Conservation (phyloP, 2,113 vertebrate species). For the Cephalopterus ornatus region DNA sequence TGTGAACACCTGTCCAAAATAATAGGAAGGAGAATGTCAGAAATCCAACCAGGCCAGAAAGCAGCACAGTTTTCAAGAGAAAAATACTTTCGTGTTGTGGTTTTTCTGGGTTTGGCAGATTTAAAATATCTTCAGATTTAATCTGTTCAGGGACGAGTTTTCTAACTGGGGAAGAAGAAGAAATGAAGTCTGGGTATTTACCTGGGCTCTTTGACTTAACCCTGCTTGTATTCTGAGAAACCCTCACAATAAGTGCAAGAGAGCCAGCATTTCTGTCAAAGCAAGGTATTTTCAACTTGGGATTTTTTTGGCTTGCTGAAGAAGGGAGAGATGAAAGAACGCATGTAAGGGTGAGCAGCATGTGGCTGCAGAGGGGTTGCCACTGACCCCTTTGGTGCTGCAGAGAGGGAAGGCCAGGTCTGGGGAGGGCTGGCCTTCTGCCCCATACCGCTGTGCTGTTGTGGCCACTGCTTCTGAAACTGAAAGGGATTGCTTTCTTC, state of each 20-base stretch:
- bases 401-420: background rate
- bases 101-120: background rate
- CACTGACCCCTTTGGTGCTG: background rate
- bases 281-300: background rate
- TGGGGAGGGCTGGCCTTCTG: background rate
- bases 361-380: background rate
- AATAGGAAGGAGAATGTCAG: background rate
- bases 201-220: background rate
- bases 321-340: too few relatives aligned
- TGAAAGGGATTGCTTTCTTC: background rate
- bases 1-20: background rate
- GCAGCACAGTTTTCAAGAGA: background rate
- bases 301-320: background rate
- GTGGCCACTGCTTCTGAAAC: background rate
- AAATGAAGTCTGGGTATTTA: background rate
- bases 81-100: background rate
- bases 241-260: accelerated
- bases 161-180: background rate
- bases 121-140: background rate
- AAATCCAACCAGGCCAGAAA: background rate
- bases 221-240: background rate
- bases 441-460: accelerated
- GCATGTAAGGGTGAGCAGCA: accelerated
- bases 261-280: background rate
- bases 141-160: background rate